Conservation (phyloP, 35 echinoderm and acorn worm genomes). For the Apostichopus japonicus region DNA sequence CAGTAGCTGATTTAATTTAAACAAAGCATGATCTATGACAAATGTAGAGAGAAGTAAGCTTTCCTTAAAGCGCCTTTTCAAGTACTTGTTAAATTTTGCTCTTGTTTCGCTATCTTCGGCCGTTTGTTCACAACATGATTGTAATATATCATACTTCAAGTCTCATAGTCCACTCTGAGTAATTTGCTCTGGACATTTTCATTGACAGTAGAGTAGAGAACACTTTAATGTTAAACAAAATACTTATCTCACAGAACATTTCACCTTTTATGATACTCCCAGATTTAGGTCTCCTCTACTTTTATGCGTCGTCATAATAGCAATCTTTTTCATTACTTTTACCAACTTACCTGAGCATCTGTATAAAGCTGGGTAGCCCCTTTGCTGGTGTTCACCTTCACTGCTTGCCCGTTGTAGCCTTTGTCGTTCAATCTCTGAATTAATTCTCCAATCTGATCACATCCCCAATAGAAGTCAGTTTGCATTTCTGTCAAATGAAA, state of each 20-base stretch:
- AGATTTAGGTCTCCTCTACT: too few relatives aligned
- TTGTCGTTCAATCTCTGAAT: slow-evolving; percentile 70
- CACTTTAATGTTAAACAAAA: neutral
- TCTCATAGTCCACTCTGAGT: neutral
- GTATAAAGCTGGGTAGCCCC: slow-evolving; percentile 84
- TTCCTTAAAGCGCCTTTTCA: too few relatives aligned
- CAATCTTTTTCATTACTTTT: too few relatives aligned
- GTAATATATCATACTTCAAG: neutral
- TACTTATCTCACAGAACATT: too few relatives aligned
- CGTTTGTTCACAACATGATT: too few relatives aligned
- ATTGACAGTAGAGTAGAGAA: neutral
- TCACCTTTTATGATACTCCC: too few relatives aligned
- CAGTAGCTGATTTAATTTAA: too few relatives aligned
- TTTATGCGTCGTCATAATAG: too few relatives aligned
- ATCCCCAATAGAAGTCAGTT: slow-evolving; percentile 87
- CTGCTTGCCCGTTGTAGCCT: slow-evolving; percentile 87
- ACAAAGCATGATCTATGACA: too few relatives aligned
- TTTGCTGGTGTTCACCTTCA: slow-evolving; percentile 78
- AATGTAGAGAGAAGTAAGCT: too few relatives aligned
- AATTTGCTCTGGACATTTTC: neutral
- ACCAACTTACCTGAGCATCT: slow-evolving; percentile 93
- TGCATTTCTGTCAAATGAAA: slow-evolving; percentile 65
- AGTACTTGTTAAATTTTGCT: too few relatives aligned
- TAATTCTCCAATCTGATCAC: slow-evolving; percentile 77
- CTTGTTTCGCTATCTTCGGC: too few relatives aligned